A percentile compares a stretch with the other conserved stretches of the same genome.
These are phyloP conservation scores for Mizuhopecten yessoensis DNA, from an alignment of 1,140 invertebrate species.

Conservation along the genomic window DNA sequence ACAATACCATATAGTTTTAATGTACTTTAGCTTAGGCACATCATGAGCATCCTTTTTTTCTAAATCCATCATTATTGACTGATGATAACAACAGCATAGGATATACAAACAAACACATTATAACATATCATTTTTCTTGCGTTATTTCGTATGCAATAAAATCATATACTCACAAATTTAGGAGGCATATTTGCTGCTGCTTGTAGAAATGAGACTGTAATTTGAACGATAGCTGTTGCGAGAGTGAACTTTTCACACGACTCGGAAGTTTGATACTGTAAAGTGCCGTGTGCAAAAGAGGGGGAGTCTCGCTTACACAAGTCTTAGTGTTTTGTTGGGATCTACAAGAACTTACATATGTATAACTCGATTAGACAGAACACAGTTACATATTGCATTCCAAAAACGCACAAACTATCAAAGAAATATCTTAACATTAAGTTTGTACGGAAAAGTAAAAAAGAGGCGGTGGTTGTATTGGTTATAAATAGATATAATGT, in stretches of 20 bases:
- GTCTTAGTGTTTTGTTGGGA: not conserved
- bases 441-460: not conserved
- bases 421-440: not conserved
- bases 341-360: not conserved
- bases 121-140: not conserved
- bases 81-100: not conserved
- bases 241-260: conserved; percentile 32
- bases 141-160: not conserved
- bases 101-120: no score
- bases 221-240: not conserved
- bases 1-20: no score
- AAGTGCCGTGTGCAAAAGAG: not conserved
- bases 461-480: not conserved
- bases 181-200: not conserved
- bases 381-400: not conserved
- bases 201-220: not conserved
- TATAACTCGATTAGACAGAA: not conserved
- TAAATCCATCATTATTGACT: not conserved
- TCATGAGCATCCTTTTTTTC: not conserved
- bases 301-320: not conserved
- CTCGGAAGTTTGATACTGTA: not conserved
- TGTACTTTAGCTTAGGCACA: no score
- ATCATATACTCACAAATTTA: not conserved
- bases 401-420: not conserved
- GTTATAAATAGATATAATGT: conserved; percentile 14